Evolutionary conservation across 2,888 invertebrate species (phyloP).

Genomic region (Monopis laevigella): DNA sequence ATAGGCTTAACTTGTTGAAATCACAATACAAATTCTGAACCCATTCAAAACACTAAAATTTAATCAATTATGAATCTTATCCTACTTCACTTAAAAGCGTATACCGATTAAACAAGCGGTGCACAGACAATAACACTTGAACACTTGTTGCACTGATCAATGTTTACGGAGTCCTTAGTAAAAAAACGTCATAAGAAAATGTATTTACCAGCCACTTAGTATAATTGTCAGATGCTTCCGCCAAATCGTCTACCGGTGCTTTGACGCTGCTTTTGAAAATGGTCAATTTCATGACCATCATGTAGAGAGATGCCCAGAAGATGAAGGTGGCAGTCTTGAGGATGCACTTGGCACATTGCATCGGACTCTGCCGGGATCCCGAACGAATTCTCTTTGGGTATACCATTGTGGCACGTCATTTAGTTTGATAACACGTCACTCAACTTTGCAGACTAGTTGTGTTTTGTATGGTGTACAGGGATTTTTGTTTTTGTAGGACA

Average conservation of each 20-base stretch:
- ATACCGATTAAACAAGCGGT: no score
- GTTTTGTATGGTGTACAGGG: not conserved
- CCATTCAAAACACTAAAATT: not conserved
- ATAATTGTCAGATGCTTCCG: constrained; percentile 53
- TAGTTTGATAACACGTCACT: constrained; percentile 25
- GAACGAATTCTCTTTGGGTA: constrained; percentile 39
- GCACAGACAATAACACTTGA: constrained; percentile 6
- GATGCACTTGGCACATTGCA: constrained; percentile 49
- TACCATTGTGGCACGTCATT: constrained; percentile 46
- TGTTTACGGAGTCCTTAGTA: no score
- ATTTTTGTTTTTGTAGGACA: not conserved
- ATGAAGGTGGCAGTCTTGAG: constrained; percentile 55
- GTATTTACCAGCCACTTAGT: constrained; percentile 53
- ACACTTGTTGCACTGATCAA: no score
- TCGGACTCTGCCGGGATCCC: constrained; percentile 40
- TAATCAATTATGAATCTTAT: constrained; percentile 4
- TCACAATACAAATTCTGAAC: no score
- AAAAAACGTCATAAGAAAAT: not conserved
- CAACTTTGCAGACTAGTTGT: constrained; percentile 1
- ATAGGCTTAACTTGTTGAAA: no score
- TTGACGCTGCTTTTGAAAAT: constrained; percentile 49
- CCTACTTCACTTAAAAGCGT: not conserved
- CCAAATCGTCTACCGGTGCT: constrained; percentile 43
- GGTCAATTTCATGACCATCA: constrained; percentile 58
- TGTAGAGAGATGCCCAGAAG: constrained; percentile 54